These are phyloP conservation scores for Onychomys torridus DNA, from an alignment of 2,797 vertebrate genomes.

Conservation along the genomic window DNA sequence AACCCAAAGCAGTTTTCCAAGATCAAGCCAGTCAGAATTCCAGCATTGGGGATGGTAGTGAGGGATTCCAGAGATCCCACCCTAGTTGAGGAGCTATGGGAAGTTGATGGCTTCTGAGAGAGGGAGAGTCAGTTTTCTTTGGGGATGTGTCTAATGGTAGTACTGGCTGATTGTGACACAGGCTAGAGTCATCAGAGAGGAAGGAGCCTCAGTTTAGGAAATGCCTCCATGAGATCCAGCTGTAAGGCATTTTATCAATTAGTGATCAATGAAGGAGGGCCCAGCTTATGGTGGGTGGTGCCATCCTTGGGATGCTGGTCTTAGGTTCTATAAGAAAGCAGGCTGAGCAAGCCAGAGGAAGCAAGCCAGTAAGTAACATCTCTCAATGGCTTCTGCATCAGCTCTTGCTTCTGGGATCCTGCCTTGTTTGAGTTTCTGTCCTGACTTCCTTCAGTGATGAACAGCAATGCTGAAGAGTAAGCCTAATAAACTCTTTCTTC, in stretches of 20 bases:
- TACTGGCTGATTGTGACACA: neutral
- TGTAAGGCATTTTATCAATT: neutral
- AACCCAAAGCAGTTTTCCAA: neutral
- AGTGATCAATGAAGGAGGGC: neutral
- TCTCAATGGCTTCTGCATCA: neutral
- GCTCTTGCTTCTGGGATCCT: too few relatives aligned
- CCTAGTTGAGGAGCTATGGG: neutral
- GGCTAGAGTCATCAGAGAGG: neutral
- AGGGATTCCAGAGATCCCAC: neutral
- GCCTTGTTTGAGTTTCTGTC: too few relatives aligned
- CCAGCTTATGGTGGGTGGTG: neutral
- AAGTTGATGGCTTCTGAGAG: neutral
- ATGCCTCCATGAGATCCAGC: neutral
- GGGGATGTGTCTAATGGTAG: neutral
- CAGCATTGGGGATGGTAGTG: neutral
- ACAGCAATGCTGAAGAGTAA: neutral
- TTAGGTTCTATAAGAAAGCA: neutral
- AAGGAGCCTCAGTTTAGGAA: neutral
- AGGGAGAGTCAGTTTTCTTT: too few relatives aligned
- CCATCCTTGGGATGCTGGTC: neutral
- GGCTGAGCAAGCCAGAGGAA: neutral
- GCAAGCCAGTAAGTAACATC: neutral
- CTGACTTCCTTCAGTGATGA: neutral
- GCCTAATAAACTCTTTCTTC: neutral
- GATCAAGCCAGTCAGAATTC: neutral